phyloP scores from a whole-genome alignment of 2,888 invertebrate species.

The Meandrusa payeni region DNA sequence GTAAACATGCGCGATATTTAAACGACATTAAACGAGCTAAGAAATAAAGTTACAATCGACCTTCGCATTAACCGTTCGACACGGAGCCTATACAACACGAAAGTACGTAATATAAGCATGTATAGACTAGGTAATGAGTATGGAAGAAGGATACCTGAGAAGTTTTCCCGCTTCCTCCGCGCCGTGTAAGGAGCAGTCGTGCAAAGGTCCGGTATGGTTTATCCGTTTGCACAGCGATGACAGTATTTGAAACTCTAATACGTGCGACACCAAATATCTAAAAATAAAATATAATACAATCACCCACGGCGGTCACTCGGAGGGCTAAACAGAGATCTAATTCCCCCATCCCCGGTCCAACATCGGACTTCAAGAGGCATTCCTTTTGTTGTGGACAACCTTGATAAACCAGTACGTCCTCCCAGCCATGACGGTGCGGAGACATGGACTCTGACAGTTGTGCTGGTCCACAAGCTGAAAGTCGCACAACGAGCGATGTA shows the following conservation, averaged over 20 bases:
- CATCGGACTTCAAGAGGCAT: no score
- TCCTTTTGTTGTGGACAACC: no score
- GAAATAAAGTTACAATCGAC: neutral
- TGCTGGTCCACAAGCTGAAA: no score
- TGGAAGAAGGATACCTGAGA: slow-evolving; percentile 65
- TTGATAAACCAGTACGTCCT: no score
- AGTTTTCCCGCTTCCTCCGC: slow-evolving; percentile 84
- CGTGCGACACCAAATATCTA: slow-evolving; percentile 84
- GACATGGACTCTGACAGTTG: no score
- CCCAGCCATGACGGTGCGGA: no score
- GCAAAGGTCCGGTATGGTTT: slow-evolving; percentile 83
- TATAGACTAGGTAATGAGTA: slow-evolving; percentile 10
- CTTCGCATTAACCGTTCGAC: slow-evolving; percentile 14
- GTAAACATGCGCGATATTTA: no score
- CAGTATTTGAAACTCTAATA: slow-evolving; percentile 90
- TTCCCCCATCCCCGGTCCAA: no score
- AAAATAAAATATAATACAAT: neutral
- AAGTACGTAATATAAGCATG: slow-evolving; percentile 20
- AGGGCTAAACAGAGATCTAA: no score
- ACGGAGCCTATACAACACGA: no score
- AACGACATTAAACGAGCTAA: slow-evolving; percentile 8
- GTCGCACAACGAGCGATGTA: no score
- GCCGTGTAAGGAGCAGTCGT: slow-evolving; percentile 86
- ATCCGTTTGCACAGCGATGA: slow-evolving; percentile 85
- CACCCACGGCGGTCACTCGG: no score